Evolutionary conservation across 1,140 invertebrate genomes (phyloP).

Genomic region (Nasonia longicornis): DNA sequence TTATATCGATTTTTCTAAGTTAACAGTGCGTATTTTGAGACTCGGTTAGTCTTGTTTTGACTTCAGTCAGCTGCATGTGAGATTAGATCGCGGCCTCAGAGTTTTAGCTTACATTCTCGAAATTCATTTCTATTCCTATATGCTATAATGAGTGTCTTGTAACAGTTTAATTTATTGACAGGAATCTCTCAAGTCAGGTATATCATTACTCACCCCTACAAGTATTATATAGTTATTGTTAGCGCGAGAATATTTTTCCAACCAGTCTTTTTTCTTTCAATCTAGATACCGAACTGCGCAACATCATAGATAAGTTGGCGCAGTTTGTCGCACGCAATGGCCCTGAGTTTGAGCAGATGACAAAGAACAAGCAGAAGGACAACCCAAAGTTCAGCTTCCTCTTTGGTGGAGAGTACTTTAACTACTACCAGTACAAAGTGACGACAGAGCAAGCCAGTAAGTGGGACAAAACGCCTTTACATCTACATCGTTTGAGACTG

Average conservation of each 20-base stretch:
- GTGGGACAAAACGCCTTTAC: slow-evolving; percentile 67
- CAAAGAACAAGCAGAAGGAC: slow-evolving; percentile 96
- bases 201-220: slow-evolving; percentile 17
- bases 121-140: neutral
- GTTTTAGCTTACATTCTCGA: neutral
- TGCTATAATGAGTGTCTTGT: neutral
- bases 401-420: slow-evolving; percentile 94
- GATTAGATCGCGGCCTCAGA: neutral
- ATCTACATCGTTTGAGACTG: slow-evolving; percentile 58
- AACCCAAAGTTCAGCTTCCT: slow-evolving; percentile 97
- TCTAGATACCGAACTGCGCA: slow-evolving; percentile 89
- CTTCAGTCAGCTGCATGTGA: neutral
- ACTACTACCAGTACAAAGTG: slow-evolving; percentile 97
- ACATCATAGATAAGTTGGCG: slow-evolving; percentile 98
- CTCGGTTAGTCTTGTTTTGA: neutral
- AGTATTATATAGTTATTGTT: neutral
- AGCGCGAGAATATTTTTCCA: neutral
- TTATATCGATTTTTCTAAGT: slow-evolving; percentile 16
- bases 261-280: slow-evolving; percentile 23
- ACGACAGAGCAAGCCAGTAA: slow-evolving; percentile 89
- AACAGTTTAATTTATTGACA: slow-evolving; percentile 44
- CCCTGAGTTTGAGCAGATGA: slow-evolving; percentile 97
- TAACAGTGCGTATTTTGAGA: neutral
- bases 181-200: slow-evolving; percentile 45
- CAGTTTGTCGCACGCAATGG: slow-evolving; percentile 99